phyloP scores from a whole-genome alignment of 2,888 invertebrate genomes.

The Caenorhabditis parvicauda region DNA sequence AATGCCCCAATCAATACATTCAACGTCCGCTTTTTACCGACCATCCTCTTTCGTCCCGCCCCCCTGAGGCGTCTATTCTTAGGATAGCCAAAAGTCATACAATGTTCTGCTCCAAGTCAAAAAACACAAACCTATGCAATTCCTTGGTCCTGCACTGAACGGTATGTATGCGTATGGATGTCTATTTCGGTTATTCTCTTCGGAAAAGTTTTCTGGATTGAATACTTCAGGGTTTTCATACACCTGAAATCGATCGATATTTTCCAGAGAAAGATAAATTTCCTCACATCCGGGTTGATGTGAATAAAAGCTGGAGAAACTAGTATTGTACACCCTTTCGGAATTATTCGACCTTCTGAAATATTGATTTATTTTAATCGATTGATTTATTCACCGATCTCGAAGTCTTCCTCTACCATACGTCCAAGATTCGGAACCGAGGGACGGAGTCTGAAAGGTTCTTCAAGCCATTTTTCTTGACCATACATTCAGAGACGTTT shows the following conservation, averaged over 20 bases:
- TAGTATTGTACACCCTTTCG: slow-evolving; percentile 30
- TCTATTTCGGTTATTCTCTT: slow-evolving; percentile 45
- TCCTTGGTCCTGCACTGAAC: slow-evolving; percentile 66
- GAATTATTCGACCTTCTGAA: slow-evolving; percentile 33
- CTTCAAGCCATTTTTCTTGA: slow-evolving; percentile 59
- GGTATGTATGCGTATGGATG: slow-evolving; percentile 66
- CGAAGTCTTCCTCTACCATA: slow-evolving; percentile 28
- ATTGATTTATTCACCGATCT: slow-evolving; percentile 20
- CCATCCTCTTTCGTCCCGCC: too few species aligned
- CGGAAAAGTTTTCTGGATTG: slow-evolving; percentile 36
- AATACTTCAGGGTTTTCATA: slow-evolving; percentile 15
- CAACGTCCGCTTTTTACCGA: background rate
- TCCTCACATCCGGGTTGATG: slow-evolving; percentile 18
- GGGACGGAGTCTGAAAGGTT: slow-evolving; percentile 38
- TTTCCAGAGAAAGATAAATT: too few species aligned
- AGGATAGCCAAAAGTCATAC: too few species aligned
- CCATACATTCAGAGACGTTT: too few species aligned
- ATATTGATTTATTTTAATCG: background rate
- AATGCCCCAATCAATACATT: background rate
- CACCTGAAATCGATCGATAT: slow-evolving; percentile 1
- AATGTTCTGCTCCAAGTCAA: too few species aligned
- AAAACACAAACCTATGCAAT: slow-evolving; percentile 64
- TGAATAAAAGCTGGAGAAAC: slow-evolving; percentile 39
- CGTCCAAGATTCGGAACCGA: slow-evolving; percentile 41
- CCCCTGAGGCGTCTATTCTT: too few species aligned